Base-by-base conservation (phyloP, 2,888 invertebrate species). In the Agrotis segetum region DNA sequence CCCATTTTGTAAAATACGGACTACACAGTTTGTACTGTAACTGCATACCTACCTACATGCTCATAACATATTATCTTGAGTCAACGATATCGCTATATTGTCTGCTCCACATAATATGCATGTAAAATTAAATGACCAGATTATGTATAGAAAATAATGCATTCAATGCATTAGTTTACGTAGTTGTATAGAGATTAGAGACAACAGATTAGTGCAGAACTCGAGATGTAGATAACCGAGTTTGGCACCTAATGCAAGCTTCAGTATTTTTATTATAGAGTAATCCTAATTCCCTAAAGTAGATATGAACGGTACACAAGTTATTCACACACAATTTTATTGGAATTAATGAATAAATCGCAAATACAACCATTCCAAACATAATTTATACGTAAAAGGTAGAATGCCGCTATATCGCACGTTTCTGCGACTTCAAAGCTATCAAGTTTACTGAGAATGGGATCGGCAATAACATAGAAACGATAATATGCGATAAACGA, bases 391-490 rank as follows among this genome's bases (percentile, higher is more conserved):
- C 14, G 19, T 47, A 24, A 56, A 49, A 34, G 40, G 46, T 55
- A 78, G 29, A 67, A 62, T 49, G 46, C 46, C 46, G 59, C 34
- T 67, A 47, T 65, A 66, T 71, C 52, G 21, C 73, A 59, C 60
- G 52, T 56, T 72, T 58, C 64, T 74, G 63, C 62, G 70, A 71
- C 56, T 62, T 70, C 17, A 66, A 60, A 81, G 67, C 71, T 73
- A 73, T 85, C 67, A 62, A 70, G 67, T 74, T 81, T 81, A 76
- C 79, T 14, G 60, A 66, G 85, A 84, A 85, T 63, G 61, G 71
- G 67, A 79, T 74, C 62, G 79, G 76, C 71, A 71, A 67, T 68
- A 77, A 71, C 65, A 55, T 83, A 73, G 60, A 75, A 80, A 70
- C 56, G 74, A 85, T 82, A 77, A 61, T 67, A 71, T 49, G 69